Evolutionary conservation across 2,888 invertebrate genomes (phyloP).

Genomic region (Tridacna gigas): DNA sequence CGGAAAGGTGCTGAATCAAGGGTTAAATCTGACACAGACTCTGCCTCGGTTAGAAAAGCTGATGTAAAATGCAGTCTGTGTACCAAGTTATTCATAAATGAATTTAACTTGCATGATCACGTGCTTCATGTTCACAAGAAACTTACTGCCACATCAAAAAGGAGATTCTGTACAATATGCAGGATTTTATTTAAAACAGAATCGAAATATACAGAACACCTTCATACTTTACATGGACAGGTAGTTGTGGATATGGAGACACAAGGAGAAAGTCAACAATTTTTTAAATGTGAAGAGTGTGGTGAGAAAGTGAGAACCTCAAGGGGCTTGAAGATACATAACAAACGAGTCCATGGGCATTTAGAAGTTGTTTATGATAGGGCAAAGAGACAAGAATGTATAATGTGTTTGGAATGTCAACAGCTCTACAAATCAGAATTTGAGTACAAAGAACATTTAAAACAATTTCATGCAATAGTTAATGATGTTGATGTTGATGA

Average conservation of each 20-base stretch:
- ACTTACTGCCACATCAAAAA: not conserved
- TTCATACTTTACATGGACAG: slow-evolving; percentile 33
- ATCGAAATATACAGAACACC: slow-evolving; percentile 30
- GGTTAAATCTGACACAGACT: not conserved
- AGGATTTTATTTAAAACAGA: slow-evolving; percentile 35
- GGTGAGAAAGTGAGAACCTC: slow-evolving; percentile 24
- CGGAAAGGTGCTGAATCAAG: not conserved
- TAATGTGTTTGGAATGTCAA: slow-evolving; percentile 24
- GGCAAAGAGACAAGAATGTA: slow-evolving; percentile 2
- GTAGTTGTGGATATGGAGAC: not conserved
- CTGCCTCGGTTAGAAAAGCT: not conserved
- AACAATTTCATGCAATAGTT: not conserved
- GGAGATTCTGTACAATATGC: slow-evolving; percentile 40
- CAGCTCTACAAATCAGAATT: slow-evolving; percentile 1
- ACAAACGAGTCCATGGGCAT: not conserved
- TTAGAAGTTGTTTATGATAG: not conserved
- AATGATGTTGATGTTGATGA: not conserved
- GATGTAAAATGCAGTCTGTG: not conserved
- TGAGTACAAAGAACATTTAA: slow-evolving; percentile 21
- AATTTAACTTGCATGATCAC: not conserved
- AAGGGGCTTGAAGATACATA: slow-evolving; percentile 21
- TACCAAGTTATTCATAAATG: not conserved
- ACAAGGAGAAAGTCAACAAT: not conserved
- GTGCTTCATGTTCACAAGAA: slow-evolving; percentile 9
- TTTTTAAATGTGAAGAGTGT: slow-evolving; percentile 33